Evolutionary conservation across 2,113 vertebrate species (phyloP).

Genomic region (Zonotrichia leucophrys): DNA sequence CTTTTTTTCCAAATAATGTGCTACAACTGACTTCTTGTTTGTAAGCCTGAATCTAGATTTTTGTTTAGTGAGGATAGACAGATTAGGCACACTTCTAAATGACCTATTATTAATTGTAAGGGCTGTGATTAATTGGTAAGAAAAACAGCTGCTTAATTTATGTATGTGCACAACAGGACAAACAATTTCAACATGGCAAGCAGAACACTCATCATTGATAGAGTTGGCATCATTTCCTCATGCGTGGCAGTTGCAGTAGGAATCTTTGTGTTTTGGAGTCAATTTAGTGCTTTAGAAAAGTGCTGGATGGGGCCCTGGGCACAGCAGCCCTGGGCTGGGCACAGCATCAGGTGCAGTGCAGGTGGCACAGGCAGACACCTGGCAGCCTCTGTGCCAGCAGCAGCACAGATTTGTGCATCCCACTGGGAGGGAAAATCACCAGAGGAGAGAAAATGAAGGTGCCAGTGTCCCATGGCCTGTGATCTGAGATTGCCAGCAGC

Average conservation of each 20-base stretch:
- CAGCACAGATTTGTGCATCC: background rate
- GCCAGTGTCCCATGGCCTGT: background rate
- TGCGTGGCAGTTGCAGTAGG: conserved; percentile 6
- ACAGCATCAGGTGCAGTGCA: background rate
- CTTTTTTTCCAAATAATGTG: background rate
- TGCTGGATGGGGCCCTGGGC: background rate
- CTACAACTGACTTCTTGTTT: conserved; percentile 66
- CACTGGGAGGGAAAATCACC: background rate
- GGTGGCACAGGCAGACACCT: background rate
- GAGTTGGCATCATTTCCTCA: conserved; percentile 47
- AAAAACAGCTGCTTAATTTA: conserved; percentile 73
- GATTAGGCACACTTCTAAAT: conserved; percentile 71
- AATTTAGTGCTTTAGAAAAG: conserved; percentile 33
- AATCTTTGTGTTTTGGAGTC: conserved; percentile 55
- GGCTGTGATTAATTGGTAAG: conserved; percentile 46
- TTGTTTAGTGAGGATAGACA: conserved; percentile 50
- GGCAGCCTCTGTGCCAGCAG: background rate
- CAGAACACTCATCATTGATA: conserved; percentile 49
- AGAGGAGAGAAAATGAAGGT: background rate
- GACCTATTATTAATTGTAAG: conserved; percentile 66
- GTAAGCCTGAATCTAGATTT: conserved; percentile 52
- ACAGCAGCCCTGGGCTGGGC: background rate
- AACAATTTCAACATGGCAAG: conserved; percentile 60
- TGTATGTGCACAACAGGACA: conserved; percentile 60
- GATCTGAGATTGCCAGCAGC: background rate